Evolutionary conservation across 92 coral and sea anemone species (phyloP), one percentile per base, ranked within the genome.

Genomic region (Porites lobata): DNA sequence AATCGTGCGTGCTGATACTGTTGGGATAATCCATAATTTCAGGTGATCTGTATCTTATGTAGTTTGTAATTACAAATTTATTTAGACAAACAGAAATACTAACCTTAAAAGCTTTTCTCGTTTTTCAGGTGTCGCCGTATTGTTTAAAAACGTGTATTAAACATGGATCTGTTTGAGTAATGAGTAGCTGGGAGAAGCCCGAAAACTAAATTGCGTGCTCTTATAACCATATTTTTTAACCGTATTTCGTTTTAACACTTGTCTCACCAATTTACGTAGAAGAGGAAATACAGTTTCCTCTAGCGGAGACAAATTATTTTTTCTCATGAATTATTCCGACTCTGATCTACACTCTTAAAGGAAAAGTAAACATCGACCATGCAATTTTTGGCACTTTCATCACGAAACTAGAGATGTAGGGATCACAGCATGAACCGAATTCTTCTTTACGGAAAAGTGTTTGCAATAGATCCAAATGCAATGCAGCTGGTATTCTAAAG

Each of bases 301-400:
- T 26, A 70, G 80, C 87, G 87, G 87, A 84, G 85, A 90, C 93
- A 75, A 81, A 79, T 86, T 73, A 75, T 89, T 9, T 84, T 72
- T 54, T 59, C 93, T 90, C 93, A 90, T 90, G 77, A 90, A 90
- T 90, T 86, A 90, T 90, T 90, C 91, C 65, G 64, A 80, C 83
- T 86, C 52, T 72, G 74, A 65, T 69, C 84, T 80, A 75, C 91
- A 57, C 77, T 84, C 80, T 51, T 50, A 64, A 24, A 71, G 11
- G 73, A 84, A 83, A 84, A 65, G 87, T 84, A 84, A 84, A 84
- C 80, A 84, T 10, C 65, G 71, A 62, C 21, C 22, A 84, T 10
- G 80, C 87, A 67, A 84, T 75, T 74, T 84, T 84, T 78, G 47
- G 18, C 81, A 62, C 19, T 84, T 72, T 75, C 47, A 84, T 84